Base-by-base conservation (phyloP, 2,888 invertebrate species). In the Drosophila setosimentum region DNA sequence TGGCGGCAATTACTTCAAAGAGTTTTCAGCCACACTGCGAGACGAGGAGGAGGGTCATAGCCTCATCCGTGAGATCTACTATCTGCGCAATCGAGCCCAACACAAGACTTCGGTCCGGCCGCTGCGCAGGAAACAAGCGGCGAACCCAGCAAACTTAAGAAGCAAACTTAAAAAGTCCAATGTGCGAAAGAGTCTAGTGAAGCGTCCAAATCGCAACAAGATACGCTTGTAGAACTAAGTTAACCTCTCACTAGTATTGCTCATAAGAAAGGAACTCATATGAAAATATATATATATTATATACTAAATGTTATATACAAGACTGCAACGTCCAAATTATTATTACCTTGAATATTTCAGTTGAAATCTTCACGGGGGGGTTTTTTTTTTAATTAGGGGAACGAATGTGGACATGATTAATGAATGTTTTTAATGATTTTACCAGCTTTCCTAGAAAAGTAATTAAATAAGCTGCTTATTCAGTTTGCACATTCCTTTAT, bases 1-100 rank as follows among this genome's bases (percentile, higher is more conserved):
- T 24, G 91, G 85, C 2, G 89, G 91, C n/a, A 92, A 93, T 71
- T 93, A 91, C 72, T 91, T 92, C 54, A 85, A 86, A 18, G 93
- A 93, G 73, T 93, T 92, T 72, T 83, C 91, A 0, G 91, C 91
- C 10, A 92, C 93, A 0, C 64, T 87, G n/a, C 72, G 77, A 1
- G 93, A 93, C 51, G 91, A 93, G 68, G 82, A 81, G 0, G 69
- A 78, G 50, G 92, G 92, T 0, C 82, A 80, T 2, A 91, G 92
- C 61, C 70, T 91, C 49, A 74, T 91, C 6, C 81, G 91, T 4
- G 91, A 91, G 65, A 78, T 90, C 1, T 91, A 92, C 58, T 91
- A 91, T 53, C 53, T 89, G 21, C 81, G 91, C 16, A 83, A 80
- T 10, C 85, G 78, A 4, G 78, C 80, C 13, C 81, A 78, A 1